Evolutionary conservation across 2,888 invertebrate species (phyloP).

Genomic region (Apamea crenata): DNA sequence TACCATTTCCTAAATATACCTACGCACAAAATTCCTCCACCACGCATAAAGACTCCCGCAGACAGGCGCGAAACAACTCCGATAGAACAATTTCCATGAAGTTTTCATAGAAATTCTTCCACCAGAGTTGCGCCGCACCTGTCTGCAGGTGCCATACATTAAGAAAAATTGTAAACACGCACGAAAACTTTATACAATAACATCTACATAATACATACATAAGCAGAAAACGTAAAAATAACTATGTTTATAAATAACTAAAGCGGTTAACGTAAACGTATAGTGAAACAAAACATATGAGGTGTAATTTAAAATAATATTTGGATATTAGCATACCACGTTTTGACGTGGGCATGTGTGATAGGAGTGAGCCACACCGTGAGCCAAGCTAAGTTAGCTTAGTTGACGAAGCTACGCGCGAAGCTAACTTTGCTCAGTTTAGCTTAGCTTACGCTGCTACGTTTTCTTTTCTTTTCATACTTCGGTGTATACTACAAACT

Average conservation of each 20-base stretch:
- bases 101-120: neutral
- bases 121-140: neutral
- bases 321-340: conserved; percentile 39
- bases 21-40: conserved; percentile 30
- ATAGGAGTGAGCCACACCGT: neutral
- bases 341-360: conserved; percentile 8
- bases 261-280: conserved; percentile 49
- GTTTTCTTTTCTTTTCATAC: neutral
- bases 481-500: neutral
- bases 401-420: neutral
- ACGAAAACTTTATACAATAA: conserved; percentile 43
- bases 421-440: no score
- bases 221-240: conserved; percentile 55
- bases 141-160: conserved; percentile 18
- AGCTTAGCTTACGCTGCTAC: neutral
- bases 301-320: conserved; percentile 56
- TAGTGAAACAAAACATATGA: conserved; percentile 48
- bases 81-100: neutral
- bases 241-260: conserved; percentile 62
- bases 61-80: neutral
- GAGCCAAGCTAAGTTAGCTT: neutral
- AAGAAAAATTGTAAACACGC: conserved; percentile 51
- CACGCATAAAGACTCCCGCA: neutral
- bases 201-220: conserved; percentile 43
- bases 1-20: neutral